Base-by-base conservation (phyloP, 1,140 invertebrate species). In the Drosophila sproati region DNA sequence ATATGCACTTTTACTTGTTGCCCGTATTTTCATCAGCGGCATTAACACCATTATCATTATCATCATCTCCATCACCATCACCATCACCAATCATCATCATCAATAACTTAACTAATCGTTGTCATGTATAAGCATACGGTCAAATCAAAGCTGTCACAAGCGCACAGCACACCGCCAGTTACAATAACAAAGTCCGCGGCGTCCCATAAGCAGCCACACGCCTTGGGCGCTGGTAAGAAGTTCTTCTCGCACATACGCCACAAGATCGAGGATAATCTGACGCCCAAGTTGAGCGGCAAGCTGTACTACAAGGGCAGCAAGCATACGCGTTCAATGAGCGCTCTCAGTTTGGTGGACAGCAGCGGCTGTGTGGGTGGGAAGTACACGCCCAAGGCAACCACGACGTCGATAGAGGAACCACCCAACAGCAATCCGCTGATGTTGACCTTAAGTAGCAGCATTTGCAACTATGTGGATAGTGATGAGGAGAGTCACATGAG, bases 231-330 rank as follows among this genome's bases (percentile, higher is more conserved):
- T 5, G 78, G 85, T 20, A 89, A 89, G 55, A 92, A 92, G 8
- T 91, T 92, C 66, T 91, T 88, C 57, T 83, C 91, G 3, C 80
- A 89, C 57, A 92, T 92, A 39, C 77, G 91, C 0, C 91, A 92
- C 50, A 92, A 91, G 63, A 92, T 92, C 51, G 91, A 92, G 71
- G 91, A 92, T 70, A 92, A 92, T 67, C 48, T 92, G n/a, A 80
- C 86, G 41, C 91, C 91, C 31, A 91, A 86, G 41, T 29, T 92
- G 4, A 77, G 78, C 31, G 83, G 86, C 20, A 92, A 86, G 34
- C 77, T 92, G 1, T 89, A 92, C 20, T 88, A 61, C 55, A 88
- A 88, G 12, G 85, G 85, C 56, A 87, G 88, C 67, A 91, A 91
- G 45, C 90, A 91, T 55, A 90, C 90, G 2, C 82, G 86, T n/a